Percentiles rank a stretch among this genome's conserved stretches.
phyloP scores from a whole-genome alignment of 2,113 vertebrate species.

The Alexandromys fortis region DNA sequence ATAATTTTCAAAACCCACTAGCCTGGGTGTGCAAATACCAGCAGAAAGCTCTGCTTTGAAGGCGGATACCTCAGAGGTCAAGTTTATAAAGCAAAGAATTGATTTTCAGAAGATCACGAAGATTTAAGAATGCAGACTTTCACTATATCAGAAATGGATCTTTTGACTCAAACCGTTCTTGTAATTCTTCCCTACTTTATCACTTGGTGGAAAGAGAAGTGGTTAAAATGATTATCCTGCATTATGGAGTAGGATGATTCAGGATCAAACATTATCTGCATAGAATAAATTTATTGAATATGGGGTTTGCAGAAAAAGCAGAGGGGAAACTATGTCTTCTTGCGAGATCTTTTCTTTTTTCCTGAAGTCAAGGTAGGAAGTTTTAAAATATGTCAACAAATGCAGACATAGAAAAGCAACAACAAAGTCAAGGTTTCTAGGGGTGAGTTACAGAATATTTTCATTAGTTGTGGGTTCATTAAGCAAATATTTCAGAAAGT shows the following conservation, averaged over 20 bases:
- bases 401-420: background rate
- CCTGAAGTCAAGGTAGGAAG: background rate
- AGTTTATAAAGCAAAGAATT: background rate
- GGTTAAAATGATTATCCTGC: background rate
- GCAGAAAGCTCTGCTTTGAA: background rate
- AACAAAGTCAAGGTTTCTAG: background rate
- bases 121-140: background rate
- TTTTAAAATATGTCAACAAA: background rate
- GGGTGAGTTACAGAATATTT: background rate
- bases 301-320: background rate
- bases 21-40: background rate
- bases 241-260: background rate
- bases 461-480: background rate
- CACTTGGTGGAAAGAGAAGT: background rate
- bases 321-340: background rate
- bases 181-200: background rate
- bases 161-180: background rate
- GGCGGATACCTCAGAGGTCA: background rate
- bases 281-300: background rate
- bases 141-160: background rate
- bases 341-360: background rate
- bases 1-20: background rate
- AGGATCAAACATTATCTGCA: background rate
- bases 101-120: background rate
- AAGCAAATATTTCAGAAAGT: background rate